A percentile compares a stretch with the other conserved stretches of the same genome.
phyloP scores from a whole-genome alignment of 2,113 vertebrate genomes.

The Protobothrops mucrosquamatus region DNA sequence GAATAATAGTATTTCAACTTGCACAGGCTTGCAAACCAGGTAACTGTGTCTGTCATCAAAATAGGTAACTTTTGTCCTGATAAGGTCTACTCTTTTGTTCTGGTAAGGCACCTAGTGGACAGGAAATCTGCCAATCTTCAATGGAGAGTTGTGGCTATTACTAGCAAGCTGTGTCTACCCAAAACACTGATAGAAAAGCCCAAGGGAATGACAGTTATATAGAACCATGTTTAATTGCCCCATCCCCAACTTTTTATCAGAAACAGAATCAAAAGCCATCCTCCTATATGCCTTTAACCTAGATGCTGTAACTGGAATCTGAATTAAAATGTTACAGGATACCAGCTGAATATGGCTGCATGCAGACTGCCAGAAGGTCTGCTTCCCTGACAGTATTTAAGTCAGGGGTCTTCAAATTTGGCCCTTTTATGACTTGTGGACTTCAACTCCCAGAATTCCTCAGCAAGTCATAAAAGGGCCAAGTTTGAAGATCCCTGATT shows the following conservation, averaged over 20 bases:
- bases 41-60: constrained; percentile 15
- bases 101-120: neutral
- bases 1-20: constrained; percentile 27
- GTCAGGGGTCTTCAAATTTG: no score
- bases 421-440: no score
- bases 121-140: neutral
- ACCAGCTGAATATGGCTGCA: neutral
- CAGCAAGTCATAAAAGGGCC: no score
- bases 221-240: neutral
- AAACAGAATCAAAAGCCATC: neutral
- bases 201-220: neutral
- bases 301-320: neutral
- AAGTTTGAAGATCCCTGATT: no score
- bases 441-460: no score
- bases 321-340: neutral
- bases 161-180: neutral
- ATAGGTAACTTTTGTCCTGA: constrained; percentile 1
- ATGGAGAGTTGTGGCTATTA: neutral
- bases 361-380: neutral
- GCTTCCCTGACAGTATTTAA: neutral
- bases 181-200: neutral
- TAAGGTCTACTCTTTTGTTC: constrained; percentile 9
- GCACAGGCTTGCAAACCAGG: constrained; percentile 41
- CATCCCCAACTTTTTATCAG: neutral
- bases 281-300: neutral